Conservation (phyloP, 2,888 invertebrate species). For the Cerceris rybyensis region DNA sequence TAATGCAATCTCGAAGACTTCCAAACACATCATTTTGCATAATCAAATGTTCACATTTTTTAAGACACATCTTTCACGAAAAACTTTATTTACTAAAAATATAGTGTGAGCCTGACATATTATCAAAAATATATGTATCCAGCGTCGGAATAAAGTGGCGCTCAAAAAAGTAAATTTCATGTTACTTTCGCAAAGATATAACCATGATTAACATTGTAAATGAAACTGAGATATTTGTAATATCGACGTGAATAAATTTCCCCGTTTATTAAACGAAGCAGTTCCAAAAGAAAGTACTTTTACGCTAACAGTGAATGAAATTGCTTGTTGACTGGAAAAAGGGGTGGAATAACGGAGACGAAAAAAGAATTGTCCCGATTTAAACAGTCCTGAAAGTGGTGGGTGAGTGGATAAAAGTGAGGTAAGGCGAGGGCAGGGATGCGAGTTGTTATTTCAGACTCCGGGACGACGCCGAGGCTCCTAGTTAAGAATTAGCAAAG, state of each 20-base stretch:
- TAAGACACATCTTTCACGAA: too few species aligned
- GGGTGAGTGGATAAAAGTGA: slow-evolving; percentile 49
- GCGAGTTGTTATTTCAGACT: slow-evolving; percentile 76
- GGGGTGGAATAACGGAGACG: slow-evolving; percentile 31
- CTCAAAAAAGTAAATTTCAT: too few species aligned
- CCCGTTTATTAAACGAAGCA: slow-evolving; percentile 12
- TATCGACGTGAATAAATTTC: slow-evolving; percentile 35
- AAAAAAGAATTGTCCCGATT: slow-evolving; percentile 58
- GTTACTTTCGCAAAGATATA: too few species aligned
- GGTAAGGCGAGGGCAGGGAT: slow-evolving; percentile 42
- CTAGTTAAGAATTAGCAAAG: slow-evolving; percentile 79
- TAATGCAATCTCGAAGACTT: too few species aligned
- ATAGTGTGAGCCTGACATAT: too few species aligned
- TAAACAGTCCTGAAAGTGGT: slow-evolving; percentile 54
- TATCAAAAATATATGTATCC: too few species aligned
- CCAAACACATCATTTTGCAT: too few species aligned
- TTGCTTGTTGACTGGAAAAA: slow-evolving; percentile 50
- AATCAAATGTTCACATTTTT: too few species aligned
- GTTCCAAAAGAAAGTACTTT: slow-evolving; percentile 46
- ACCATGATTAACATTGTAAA: too few species aligned
- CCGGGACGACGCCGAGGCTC: slow-evolving; percentile 70
- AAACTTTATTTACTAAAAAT: too few species aligned
- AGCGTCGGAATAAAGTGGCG: too few species aligned
- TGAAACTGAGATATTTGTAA: neutral
- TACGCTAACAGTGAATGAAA: slow-evolving; percentile 52